phyloP scores from a whole-genome alignment of 1,140 invertebrate genomes.

The Trichonephila inaurata region DNA sequence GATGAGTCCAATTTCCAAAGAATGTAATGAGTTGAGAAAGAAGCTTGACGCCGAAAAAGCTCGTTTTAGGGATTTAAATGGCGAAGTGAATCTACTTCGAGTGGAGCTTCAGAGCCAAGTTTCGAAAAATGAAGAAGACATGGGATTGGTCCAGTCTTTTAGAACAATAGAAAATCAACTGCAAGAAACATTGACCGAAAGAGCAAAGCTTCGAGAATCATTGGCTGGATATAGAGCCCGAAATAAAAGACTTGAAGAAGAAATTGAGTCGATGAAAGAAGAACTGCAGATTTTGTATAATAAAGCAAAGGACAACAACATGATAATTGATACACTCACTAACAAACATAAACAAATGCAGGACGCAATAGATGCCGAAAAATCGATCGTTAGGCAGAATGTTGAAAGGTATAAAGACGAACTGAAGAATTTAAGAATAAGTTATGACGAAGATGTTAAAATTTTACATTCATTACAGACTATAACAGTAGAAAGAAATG shows the following conservation, averaged over 20 bases:
- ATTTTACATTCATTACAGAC: background rate
- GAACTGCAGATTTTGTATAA: background rate
- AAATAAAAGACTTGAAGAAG: background rate
- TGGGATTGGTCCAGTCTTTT: background rate
- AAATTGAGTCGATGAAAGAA: background rate
- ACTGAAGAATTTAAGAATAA: background rate
- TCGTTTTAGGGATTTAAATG: background rate
- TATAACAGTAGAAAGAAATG: background rate
- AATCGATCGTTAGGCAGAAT: background rate
- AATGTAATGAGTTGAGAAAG: background rate
- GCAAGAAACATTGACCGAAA: background rate
- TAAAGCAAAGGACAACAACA: slow-evolving; percentile 7
- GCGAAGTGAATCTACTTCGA: background rate
- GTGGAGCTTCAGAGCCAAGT: background rate
- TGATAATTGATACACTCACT: slow-evolving; percentile 1
- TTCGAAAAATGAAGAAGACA: background rate
- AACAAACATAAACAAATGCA: background rate
- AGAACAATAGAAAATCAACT: background rate
- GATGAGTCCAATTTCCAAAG: background rate
- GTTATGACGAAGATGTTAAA: background rate
- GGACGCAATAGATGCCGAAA: background rate
- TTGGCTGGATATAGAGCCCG: background rate
- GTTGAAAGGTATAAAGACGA: background rate
- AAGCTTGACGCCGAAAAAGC: background rate
- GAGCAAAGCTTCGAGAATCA: background rate